Evolutionary conservation across 2,797 vertebrate species (phyloP).

Genomic region (Rhinophrynus dorsalis): DNA sequence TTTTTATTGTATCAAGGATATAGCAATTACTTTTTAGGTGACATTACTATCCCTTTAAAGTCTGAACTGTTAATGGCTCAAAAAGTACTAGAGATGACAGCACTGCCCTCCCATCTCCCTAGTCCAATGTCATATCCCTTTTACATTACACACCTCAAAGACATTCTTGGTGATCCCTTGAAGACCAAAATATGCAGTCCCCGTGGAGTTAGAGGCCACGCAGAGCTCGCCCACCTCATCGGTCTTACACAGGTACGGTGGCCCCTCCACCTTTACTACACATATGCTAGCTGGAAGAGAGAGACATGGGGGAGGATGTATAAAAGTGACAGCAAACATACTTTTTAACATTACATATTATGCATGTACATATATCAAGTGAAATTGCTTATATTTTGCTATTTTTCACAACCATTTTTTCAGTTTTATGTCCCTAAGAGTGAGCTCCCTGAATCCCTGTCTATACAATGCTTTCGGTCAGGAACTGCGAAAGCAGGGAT

Average conservation of each 20-base stretch:
- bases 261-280: constrained; percentile 87
- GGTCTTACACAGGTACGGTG: constrained; percentile 86
- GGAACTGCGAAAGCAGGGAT: too few species aligned
- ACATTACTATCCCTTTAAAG: too few species aligned
- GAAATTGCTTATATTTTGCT: too few species aligned
- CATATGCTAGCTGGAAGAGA: constrained; percentile 76
- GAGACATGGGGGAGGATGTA: too few species aligned
- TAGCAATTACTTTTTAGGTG: too few species aligned
- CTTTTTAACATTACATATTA: neutral
- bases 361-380: neutral
- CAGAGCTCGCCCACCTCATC: constrained; percentile 96
- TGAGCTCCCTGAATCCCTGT: too few species aligned
- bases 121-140: neutral
- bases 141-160: constrained; percentile 79
- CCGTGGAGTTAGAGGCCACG: constrained; percentile 81
- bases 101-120: neutral
- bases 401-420: too few species aligned
- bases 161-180: constrained; percentile 91
- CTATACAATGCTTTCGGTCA: too few species aligned
- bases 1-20: too few species aligned
- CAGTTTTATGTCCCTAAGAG: too few species aligned
- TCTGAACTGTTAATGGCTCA: too few species aligned
- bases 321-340: constrained; percentile 31
- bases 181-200: constrained; percentile 88
- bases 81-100: too few species aligned